Base-by-base conservation (phyloP, 2,888 invertebrate genomes). In the Habrosyne pyritoides region DNA sequence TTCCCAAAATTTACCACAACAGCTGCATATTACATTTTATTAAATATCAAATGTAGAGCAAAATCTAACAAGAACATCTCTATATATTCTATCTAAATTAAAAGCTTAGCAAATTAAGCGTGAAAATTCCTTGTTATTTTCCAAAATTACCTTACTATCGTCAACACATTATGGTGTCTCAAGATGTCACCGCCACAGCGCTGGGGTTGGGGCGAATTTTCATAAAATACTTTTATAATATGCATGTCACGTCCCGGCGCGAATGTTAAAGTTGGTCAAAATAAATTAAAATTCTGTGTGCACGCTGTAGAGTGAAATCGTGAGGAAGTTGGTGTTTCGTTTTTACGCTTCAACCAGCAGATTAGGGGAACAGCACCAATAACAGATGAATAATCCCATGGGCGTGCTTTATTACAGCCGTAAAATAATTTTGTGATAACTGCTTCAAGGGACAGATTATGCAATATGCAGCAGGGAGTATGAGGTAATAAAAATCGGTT, bases 201-300 rank as follows among this genome's bases (percentile, higher is more conserved):
- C 73, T 72, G 28, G 49, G 30, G 10, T 69, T n/a, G n/a, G n/a
- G 69, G 73, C 62, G 63, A 73, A 78, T 73, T 80, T 76, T 67
- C 64, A 67, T 73, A 71, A 74, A 79, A 75, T n/a, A 59, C 68
- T 67, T 61, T 66, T 64, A 68, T 67, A 67, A 70, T 76, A 76
- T 75, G 75, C 81, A 61, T 63, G 63, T 62, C 83, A 82, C 82
- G 76, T 33, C 60, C 58, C 61, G 48, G 55, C 51, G 57, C 66
- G 61, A 71, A 75, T 70, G 77, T 73, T 73, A 68, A 73, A 73
- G 72, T 77, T 71, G 73, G 72, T 68, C 69, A 77, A 75, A 50
- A 79, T 78, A 76, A 83, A 83, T 84, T 84, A 82, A 83, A 84
- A 83, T 80, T 82, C 80, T 65, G 70, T 56, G 73, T 77, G 74